Conservation (phyloP, 92 coral and sea anemone genomes). For the Montipora capitata region DNA sequence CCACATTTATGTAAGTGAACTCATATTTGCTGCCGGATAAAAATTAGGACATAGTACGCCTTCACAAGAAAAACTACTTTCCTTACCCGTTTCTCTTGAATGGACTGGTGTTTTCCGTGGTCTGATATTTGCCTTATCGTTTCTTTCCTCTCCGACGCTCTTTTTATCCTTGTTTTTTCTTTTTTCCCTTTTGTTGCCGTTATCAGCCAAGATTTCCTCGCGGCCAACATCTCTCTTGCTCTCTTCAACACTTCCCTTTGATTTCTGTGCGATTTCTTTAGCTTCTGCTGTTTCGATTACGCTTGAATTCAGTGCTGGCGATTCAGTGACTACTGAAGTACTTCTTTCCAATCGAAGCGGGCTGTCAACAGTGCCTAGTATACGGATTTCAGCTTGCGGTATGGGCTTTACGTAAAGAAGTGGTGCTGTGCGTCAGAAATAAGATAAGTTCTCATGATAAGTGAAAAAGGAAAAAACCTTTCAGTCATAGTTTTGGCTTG, state of each 20-base stretch:
- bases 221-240: constrained; percentile 75
- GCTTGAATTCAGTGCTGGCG: neutral
- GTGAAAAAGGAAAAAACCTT: no score
- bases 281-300: neutral
- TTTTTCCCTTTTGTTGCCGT: constrained; percentile 50
- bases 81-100: constrained; percentile 40
- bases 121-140: neutral
- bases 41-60: neutral
- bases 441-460: no score
- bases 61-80: no score
- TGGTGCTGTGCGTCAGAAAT: constrained; percentile 55
- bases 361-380: constrained; percentile 71
- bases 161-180: constrained; percentile 44
- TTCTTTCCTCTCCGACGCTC: constrained; percentile 3
- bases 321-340: neutral
- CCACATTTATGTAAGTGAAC: no score
- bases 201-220: constrained; percentile 68
- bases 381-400: constrained; percentile 61
- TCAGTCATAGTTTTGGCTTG: no score
- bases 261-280: neutral
- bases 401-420: constrained; percentile 74
- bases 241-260: constrained; percentile 26
- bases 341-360: constrained; percentile 42
- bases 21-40: no score
- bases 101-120: constrained; percentile 3